A percentile compares a stretch with the other conserved stretches of the same genome.
These are phyloP conservation scores for Brenthis ino DNA, from an alignment of 2,888 invertebrate species.

Conservation along the genomic window DNA sequence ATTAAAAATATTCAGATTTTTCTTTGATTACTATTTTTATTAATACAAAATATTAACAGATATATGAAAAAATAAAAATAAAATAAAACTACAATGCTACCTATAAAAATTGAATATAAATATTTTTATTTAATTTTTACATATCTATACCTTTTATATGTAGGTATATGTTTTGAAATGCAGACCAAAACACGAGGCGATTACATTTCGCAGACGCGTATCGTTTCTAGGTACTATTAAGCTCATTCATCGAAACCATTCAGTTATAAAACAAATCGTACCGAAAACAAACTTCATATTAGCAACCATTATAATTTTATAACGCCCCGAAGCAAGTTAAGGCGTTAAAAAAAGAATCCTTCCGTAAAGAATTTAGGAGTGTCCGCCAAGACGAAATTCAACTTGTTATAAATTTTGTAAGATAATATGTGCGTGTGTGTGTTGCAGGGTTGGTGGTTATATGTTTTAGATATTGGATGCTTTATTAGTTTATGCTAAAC, in stretches of 20 bases:
- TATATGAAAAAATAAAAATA: too few relatives aligned
- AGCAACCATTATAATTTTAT: conserved; percentile 66
- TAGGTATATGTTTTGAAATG: conserved; percentile 5
- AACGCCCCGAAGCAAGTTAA: conserved; percentile 59
- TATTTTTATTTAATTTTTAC: too few relatives aligned
- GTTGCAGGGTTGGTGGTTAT: conserved; percentile 48
- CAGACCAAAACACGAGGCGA: conserved; percentile 20
- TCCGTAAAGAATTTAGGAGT: conserved; percentile 80
- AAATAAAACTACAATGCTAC: too few relatives aligned
- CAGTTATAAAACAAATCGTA: conserved; percentile 63
- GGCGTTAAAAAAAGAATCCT: conserved; percentile 69
- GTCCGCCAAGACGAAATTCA: conserved; percentile 74
- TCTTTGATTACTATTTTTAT: too few relatives aligned
- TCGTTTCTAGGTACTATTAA: conserved; percentile 34
- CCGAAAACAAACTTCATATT: conserved; percentile 60
- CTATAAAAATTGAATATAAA: too few relatives aligned
- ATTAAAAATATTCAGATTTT: too few relatives aligned
- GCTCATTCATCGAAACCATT: conserved; percentile 49
- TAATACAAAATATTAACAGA: too few relatives aligned
- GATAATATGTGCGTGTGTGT: conserved; percentile 79
- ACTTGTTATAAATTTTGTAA: conserved; percentile 81
- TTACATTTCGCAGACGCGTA: conserved; percentile 37
- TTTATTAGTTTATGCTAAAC: background rate
- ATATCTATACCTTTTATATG: background rate
- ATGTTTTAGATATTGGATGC: background rate